Conservation (phyloP, 53 echinoderm and acorn worm genomes). For the Pentamera pediparva region DNA sequence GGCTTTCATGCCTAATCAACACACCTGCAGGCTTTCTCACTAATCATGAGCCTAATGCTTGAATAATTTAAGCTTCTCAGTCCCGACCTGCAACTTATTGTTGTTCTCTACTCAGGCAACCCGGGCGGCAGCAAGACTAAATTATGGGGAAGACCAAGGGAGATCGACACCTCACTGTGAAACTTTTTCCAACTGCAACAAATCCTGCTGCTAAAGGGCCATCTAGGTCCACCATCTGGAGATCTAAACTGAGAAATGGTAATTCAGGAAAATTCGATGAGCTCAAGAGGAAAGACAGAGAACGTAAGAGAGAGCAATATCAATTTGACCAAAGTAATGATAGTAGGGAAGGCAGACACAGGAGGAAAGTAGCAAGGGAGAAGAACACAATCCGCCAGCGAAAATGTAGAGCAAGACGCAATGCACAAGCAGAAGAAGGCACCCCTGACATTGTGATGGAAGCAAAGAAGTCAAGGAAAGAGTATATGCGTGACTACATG, state of each 20-base stretch:
- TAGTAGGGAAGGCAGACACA: slow-evolving; percentile 1
- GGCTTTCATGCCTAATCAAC: too few relatives aligned
- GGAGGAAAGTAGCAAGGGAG: not conserved
- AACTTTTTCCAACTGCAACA: not conserved
- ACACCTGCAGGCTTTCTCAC: too few relatives aligned
- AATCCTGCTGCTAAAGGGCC: not conserved
- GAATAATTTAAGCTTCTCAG: too few relatives aligned
- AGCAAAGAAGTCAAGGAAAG: not conserved
- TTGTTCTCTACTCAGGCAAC: not conserved
- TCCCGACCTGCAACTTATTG: not conserved
- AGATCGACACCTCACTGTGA: not conserved
- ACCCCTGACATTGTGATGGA: too few relatives aligned
- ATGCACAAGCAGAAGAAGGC: too few relatives aligned
- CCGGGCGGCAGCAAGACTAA: not conserved
- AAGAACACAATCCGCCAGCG: not conserved
- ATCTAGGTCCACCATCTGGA: slow-evolving; percentile 8
- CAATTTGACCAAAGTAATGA: not conserved
- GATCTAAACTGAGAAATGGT: not conserved
- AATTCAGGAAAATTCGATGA: not conserved
- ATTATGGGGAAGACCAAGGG: slow-evolving; percentile 1
- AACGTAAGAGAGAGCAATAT: slow-evolving; percentile 3
- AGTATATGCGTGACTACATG: slow-evolving; percentile 11
- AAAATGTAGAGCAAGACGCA: not conserved
- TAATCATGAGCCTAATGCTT: too few relatives aligned
- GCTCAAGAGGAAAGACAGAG: not conserved